Conservation (phyloP, 1,140 invertebrate genomes). For the Zaprionus africanus region DNA sequence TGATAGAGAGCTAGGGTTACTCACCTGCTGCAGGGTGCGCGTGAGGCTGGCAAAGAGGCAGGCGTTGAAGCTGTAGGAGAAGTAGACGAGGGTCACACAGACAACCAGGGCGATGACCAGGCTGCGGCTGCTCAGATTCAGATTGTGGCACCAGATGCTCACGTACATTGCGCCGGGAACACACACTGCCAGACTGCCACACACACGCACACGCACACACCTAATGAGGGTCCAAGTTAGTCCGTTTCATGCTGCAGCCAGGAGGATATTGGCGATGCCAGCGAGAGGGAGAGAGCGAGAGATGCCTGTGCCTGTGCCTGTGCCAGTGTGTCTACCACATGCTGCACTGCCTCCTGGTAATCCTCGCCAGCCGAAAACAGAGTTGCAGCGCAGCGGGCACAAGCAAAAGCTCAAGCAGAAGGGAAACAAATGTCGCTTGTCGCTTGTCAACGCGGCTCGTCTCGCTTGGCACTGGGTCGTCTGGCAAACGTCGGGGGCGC, state of each 20-base stretch:
- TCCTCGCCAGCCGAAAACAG: neutral
- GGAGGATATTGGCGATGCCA: neutral
- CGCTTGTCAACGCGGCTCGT: neutral
- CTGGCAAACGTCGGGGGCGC: constrained; percentile 4
- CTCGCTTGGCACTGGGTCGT: constrained; percentile 4
- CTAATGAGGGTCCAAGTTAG: constrained; percentile 7
- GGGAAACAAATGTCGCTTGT: constrained; percentile 5
- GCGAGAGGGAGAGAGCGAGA: neutral
- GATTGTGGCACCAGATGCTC: constrained; percentile 78
- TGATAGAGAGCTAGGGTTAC: constrained; percentile 22
- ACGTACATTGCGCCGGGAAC: constrained; percentile 55
- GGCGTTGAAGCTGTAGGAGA: constrained; percentile 86
- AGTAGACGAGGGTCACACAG: constrained; percentile 85
- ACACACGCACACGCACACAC: constrained; percentile 13
- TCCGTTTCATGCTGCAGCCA: neutral
- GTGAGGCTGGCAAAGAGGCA: constrained; percentile 86
- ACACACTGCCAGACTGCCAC: neutral
- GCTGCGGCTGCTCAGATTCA: constrained; percentile 81
- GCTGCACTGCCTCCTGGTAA: neutral
- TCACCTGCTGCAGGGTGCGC: constrained; percentile 84
- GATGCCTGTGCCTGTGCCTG: neutral
- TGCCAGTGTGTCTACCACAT: neutral
- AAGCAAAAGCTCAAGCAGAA: neutral
- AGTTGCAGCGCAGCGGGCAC: neutral
- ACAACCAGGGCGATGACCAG: constrained; percentile 81